phyloP scores from a whole-genome alignment of 2,113 vertebrate genomes.

The Ancistrus triradiatus region DNA sequence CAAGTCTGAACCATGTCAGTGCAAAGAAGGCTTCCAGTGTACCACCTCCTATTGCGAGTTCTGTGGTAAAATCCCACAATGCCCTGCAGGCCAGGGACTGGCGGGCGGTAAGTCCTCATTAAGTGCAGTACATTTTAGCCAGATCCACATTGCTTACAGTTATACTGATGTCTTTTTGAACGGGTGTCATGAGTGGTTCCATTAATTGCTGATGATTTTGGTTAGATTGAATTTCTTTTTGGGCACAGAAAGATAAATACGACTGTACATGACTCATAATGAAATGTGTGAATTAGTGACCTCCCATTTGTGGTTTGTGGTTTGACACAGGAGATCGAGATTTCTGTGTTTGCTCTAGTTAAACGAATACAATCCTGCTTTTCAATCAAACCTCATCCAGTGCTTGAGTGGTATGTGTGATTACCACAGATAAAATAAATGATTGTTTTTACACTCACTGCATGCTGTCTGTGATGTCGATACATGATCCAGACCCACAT shows the following conservation, averaged over 20 bases:
- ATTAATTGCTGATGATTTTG: neutral
- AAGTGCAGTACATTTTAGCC: neutral
- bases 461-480: too few relatives aligned
- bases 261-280: conserved; percentile 10
- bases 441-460: too few relatives aligned
- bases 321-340: too few relatives aligned
- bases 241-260: neutral
- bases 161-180: neutral
- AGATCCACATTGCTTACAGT: neutral
- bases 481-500: too few relatives aligned
- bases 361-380: neutral
- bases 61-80: conserved; percentile 76
- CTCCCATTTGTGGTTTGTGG: conserved; percentile 29
- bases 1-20: conserved; percentile 76
- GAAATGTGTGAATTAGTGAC: conserved; percentile 10
- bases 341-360: neutral
- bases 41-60: conserved; percentile 78
- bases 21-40: conserved; percentile 75
- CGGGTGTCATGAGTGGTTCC: neutral
- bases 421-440: too few relatives aligned
- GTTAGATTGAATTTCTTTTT: neutral
- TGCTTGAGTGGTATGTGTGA: too few relatives aligned
- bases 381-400: too few relatives aligned
- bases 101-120: conserved; percentile 45
- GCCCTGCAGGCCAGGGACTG: conserved; percentile 72